These are phyloP conservation scores for Paralvinella palmiformis DNA, from an alignment of 1,140 invertebrate genomes.

Conservation along the genomic window DNA sequence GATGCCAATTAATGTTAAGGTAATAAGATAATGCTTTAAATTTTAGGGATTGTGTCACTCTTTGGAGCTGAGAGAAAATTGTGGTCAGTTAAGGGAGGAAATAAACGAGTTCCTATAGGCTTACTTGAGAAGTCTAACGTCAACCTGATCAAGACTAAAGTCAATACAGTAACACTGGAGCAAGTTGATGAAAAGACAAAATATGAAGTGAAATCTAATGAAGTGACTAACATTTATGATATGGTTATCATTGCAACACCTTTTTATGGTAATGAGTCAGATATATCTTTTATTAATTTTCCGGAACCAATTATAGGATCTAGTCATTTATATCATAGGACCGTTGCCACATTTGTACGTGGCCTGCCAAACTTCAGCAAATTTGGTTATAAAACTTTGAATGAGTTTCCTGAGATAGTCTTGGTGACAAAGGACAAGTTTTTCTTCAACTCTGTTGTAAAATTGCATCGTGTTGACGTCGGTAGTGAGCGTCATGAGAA, in stretches of 20 bases:
- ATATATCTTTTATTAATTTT: constrained; percentile 51
- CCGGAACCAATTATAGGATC: constrained; percentile 30
- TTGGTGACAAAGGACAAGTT: constrained; percentile 51
- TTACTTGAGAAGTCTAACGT: constrained; percentile 44
- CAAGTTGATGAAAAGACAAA: no score
- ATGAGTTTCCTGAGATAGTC: constrained; percentile 42
- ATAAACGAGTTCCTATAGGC: constrained; percentile 54
- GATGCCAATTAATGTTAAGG: no score
- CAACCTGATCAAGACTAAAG: constrained; percentile 44
- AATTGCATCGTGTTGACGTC: constrained; percentile 47
- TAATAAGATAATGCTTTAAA: no score
- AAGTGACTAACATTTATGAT: constrained; percentile 51
- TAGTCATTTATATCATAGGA: constrained; percentile 54
- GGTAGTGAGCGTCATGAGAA: constrained; percentile 21
- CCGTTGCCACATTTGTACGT: constrained; percentile 57
- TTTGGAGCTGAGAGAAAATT: constrained; percentile 55
- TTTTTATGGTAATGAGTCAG: constrained; percentile 48
- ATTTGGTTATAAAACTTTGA: constrained; percentile 48
- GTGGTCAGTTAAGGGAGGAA: constrained; percentile 62
- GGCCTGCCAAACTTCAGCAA: constrained; percentile 52
- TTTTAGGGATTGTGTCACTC: constrained; percentile 53
- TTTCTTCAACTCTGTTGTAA: constrained; percentile 50
- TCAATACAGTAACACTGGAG: no score
- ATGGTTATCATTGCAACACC: constrained; percentile 60
- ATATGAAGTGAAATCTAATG: no score